Conservation (phyloP, 2,797 vertebrate genomes). For the Bradypus variegatus region DNA sequence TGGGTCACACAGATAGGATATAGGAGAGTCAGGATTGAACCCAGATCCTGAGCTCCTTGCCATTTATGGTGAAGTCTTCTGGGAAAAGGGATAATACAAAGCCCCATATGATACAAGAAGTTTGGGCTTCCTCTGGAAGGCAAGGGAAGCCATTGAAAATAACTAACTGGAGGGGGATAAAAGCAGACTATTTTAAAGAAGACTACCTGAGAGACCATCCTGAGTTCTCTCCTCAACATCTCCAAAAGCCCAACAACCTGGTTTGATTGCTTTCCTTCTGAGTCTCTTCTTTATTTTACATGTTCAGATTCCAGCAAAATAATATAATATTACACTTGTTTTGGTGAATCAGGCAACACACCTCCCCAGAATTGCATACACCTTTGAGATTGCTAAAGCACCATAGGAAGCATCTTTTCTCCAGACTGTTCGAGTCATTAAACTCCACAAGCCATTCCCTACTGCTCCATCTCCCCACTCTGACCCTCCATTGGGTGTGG, state of each 20-base stretch:
- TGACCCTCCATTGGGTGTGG: too few species aligned
- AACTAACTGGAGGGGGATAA: neutral
- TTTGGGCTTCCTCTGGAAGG: neutral
- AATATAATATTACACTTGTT: neutral
- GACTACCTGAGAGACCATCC: neutral
- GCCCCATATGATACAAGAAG: neutral
- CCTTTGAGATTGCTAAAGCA: neutral
- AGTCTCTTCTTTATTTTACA: neutral
- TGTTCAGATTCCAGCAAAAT: neutral
- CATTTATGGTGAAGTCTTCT: neutral
- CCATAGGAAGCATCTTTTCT: neutral
- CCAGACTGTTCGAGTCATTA: neutral
- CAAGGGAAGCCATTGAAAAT: neutral
- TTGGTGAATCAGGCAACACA: neutral
- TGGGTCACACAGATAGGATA: neutral
- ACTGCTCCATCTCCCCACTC: neutral
- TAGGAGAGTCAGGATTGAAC: neutral
- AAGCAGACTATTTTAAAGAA: neutral
- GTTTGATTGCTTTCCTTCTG: neutral
- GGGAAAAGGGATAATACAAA: neutral
- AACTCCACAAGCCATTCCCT: neutral
- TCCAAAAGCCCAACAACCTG: neutral
- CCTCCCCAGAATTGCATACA: neutral
- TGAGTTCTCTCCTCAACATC: neutral
- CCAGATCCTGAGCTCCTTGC: neutral